Percentiles rank a stretch among this genome's conserved stretches.
Evolutionary conservation across 2,113 vertebrate genomes (phyloP).

Genomic region (Protomyctophum bolini): DNA sequence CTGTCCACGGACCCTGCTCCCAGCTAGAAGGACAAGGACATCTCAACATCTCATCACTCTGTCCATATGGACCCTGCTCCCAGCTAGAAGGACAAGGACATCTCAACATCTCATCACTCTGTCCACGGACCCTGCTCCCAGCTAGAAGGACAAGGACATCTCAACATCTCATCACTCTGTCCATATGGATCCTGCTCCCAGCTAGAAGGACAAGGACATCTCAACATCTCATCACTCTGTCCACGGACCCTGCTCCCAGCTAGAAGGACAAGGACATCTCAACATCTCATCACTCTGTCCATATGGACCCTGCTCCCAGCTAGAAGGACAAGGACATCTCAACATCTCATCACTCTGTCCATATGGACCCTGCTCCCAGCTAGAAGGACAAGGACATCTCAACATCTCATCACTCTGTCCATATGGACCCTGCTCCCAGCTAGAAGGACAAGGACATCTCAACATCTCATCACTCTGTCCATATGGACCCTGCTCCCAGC

Average conservation of each 20-base stretch:
- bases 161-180: conserved; percentile 76
- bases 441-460: conserved; percentile 40
- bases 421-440: conserved; percentile 95
- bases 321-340: conserved; percentile 40
- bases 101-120: conserved; percentile 64
- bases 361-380: conserved; percentile 95
- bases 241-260: conserved; percentile 96
- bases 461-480: conserved; percentile 82
- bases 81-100: conserved; percentile 74
- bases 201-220: conserved; percentile 58
- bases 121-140: conserved; percentile 97
- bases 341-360: conserved; percentile 82
- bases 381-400: conserved; percentile 40
- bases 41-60: conserved; percentile 64
- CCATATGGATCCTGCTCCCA: conserved; percentile 97
- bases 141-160: conserved; percentile 58
- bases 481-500: conserved; percentile 95
- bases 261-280: conserved; percentile 40
- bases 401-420: conserved; percentile 82
- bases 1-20: conserved; percentile 94
- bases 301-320: conserved; percentile 95
- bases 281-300: conserved; percentile 82
- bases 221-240: conserved; percentile 76
- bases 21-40: conserved; percentile 74
- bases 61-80: conserved; percentile 96